phyloP scores from a whole-genome alignment of 1,140 invertebrate species.

The Pseudomyrmex pallidus region DNA sequence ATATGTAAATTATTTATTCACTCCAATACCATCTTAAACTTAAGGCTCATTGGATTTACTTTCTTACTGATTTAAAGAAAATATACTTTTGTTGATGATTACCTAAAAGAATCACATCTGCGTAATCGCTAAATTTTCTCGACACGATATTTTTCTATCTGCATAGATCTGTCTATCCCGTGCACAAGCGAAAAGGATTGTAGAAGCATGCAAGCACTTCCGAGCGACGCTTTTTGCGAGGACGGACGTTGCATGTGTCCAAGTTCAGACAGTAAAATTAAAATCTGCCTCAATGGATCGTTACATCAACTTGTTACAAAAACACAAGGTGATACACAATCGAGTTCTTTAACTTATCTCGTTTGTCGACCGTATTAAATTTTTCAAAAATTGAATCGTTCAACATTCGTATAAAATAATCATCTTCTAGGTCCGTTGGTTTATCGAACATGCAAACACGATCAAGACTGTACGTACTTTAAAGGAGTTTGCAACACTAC shows the following conservation, averaged over 20 bases:
- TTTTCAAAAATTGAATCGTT: not conserved
- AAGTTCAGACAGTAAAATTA: not conserved
- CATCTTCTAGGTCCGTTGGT: conserved; percentile 17
- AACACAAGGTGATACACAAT: conserved; percentile 28
- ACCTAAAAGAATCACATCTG: too few species aligned
- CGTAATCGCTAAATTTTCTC: too few species aligned
- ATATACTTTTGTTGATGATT: too few species aligned
- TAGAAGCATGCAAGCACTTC: not conserved
- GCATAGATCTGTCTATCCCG: conserved; percentile 54
- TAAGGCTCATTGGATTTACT: too few species aligned
- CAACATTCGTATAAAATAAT: not conserved
- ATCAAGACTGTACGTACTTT: conserved; percentile 45
- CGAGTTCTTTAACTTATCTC: too few species aligned
- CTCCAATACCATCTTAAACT: too few species aligned
- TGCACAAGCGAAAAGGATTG: conserved; percentile 30
- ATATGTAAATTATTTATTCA: too few species aligned
- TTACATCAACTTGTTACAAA: not conserved
- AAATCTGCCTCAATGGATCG: conserved; percentile 42
- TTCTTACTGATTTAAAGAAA: too few species aligned
- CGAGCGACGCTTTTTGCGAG: conserved; percentile 13
- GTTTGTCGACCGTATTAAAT: too few species aligned
- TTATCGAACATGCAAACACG: conserved; percentile 34
- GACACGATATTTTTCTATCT: too few species aligned
- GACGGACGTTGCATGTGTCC: conserved; percentile 60
- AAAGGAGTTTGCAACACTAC: conserved; percentile 60